Percentiles rank a stretch among this genome's conserved stretches.
phyloP scores from a whole-genome alignment of 2,113 vertebrate genomes.

The Brachypteracias leptosomus region DNA sequence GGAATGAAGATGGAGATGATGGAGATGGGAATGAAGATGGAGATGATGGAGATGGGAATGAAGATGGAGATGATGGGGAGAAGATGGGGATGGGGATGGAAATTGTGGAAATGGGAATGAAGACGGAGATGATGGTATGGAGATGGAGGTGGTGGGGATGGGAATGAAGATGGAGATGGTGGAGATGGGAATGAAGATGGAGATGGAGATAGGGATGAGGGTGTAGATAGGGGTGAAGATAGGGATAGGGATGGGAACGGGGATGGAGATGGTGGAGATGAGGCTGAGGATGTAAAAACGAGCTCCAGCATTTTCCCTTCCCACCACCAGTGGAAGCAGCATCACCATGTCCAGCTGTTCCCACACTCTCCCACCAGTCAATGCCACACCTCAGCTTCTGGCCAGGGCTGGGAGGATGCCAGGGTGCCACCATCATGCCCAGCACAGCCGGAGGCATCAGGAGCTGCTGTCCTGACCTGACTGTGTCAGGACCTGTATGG shows the following conservation, averaged over 20 bases:
- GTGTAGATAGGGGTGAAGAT: not conserved
- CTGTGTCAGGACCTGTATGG: not conserved
- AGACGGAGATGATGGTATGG: too few relatives aligned
- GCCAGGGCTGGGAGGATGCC: not conserved
- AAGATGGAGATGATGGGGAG: too few relatives aligned
- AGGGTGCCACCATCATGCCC: not conserved
- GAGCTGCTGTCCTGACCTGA: not conserved
- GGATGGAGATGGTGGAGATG: not conserved
- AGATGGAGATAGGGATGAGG: not conserved
- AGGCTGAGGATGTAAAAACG: too few relatives aligned
- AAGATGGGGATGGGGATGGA: too few relatives aligned
- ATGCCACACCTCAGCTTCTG: not conserved
- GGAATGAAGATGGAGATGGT: fast-evolving
- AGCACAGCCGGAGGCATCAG: fast-evolving
- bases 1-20: fast-evolving
- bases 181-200: not conserved
- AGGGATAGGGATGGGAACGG: too few relatives aligned
- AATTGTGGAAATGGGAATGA: not conserved
- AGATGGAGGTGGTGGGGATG: not conserved
- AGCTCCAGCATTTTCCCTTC: not conserved
- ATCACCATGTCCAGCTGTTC: fast-evolving
- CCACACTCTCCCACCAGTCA: not conserved
- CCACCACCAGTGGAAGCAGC: not conserved
- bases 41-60: too few relatives aligned
- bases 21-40: not conserved